Conservation (phyloP, 2,888 invertebrate species). For the Drosophila mayaguana region DNA sequence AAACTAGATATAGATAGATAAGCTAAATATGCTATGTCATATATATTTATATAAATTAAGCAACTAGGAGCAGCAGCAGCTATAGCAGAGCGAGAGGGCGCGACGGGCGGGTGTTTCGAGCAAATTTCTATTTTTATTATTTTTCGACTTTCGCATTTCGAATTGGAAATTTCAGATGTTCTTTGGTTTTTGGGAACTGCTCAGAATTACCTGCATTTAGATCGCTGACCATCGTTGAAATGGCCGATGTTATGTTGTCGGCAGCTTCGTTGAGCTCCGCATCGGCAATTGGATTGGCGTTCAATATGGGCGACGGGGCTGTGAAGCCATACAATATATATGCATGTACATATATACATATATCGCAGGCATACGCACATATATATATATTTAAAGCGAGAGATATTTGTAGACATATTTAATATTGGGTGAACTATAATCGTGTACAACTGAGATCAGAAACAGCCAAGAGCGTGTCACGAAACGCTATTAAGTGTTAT, state of each 20-base stretch:
- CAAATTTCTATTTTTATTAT: not conserved
- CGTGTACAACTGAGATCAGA: constrained; percentile 18
- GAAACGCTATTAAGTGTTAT: constrained; percentile 4
- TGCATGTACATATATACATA: constrained; percentile 11
- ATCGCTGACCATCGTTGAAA: constrained; percentile 98
- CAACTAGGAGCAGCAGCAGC: constrained; percentile 37
- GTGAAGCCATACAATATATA: constrained; percentile 52
- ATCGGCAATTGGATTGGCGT: constrained; percentile 90
- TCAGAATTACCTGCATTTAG: constrained; percentile 92
- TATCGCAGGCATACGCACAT: not conserved
- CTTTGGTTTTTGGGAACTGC: not conserved
- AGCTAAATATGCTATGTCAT: constrained; percentile 8
- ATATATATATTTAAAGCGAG: constrained; percentile 36
- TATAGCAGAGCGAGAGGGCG: constrained; percentile 22
- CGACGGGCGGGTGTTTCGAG: constrained; percentile 12
- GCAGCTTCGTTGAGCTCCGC: constrained; percentile 97
- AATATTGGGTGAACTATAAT: constrained; percentile 22
- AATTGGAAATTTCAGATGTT: not conserved
- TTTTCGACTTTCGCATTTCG: not conserved
- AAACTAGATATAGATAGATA: constrained; percentile 11
- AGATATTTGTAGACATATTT: constrained; percentile 19
- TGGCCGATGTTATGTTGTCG: constrained; percentile 98
- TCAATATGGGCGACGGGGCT: constrained; percentile 69
- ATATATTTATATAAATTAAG: constrained; percentile 28
- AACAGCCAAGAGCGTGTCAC: constrained; percentile 14